These are phyloP conservation scores for Siniperca obscura DNA, from an alignment of 2,797 vertebrate species.

Conservation along the genomic window DNA sequence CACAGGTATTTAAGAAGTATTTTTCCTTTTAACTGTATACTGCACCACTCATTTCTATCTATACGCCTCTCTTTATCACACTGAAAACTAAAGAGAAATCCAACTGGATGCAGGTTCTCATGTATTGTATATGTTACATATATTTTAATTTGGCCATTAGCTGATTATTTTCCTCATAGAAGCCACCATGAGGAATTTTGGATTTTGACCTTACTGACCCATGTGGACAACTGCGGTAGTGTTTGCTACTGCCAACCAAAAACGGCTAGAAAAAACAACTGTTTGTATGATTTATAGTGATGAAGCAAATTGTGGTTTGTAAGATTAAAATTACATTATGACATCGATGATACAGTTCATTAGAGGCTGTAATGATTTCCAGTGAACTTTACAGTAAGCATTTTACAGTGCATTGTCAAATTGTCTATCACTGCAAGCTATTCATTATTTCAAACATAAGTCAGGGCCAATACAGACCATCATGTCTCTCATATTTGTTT, in stretches of 20 bases:
- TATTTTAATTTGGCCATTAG: background rate
- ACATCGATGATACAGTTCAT: background rate
- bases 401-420: conserved; percentile 4
- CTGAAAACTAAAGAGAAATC: background rate
- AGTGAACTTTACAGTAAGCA: background rate
- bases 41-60: background rate
- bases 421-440: conserved; percentile 3
- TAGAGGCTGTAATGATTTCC: background rate
- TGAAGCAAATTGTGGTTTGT: background rate
- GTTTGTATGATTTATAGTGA: background rate
- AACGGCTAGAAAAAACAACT: background rate
- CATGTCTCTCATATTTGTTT: conserved; percentile 42
- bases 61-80: no score
- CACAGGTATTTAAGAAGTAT: no score
- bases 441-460: conserved; percentile 18
- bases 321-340: background rate
- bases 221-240: background rate
- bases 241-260: background rate
- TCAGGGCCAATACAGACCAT: conserved; percentile 10
- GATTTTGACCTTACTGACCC: background rate
- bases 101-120: background rate
- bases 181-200: background rate
- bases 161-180: background rate
- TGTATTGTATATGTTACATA: background rate
- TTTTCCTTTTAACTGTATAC: background rate